Conservation (phyloP, 2,888 invertebrate genomes). For the Antitype chi region DNA sequence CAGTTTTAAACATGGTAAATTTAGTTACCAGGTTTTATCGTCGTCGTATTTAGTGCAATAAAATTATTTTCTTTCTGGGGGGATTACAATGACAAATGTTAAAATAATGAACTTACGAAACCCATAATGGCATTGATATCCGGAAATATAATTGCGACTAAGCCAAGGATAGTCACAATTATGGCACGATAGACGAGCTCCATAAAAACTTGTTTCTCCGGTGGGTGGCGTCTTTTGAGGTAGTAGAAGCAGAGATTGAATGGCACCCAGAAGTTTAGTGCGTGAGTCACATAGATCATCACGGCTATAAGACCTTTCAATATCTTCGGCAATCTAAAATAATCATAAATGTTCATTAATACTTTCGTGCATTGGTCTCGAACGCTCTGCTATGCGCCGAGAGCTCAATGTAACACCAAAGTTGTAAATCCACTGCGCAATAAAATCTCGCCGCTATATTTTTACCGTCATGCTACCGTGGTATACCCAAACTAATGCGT, state of each 20-base stretch:
- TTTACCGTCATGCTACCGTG: too few species aligned
- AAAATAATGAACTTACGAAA: slow-evolving; percentile 78
- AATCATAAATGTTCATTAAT: background rate
- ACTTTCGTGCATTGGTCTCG: too few species aligned
- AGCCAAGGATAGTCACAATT: slow-evolving; percentile 69
- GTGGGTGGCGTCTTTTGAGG: slow-evolving; percentile 65
- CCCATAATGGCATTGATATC: slow-evolving; percentile 81
- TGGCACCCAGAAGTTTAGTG: slow-evolving; percentile 83
- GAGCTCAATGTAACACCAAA: too few species aligned
- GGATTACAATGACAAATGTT: background rate
- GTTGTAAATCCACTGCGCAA: too few species aligned
- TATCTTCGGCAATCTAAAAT: slow-evolving; percentile 77
- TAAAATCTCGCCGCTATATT: too few species aligned
- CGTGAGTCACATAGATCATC: slow-evolving; percentile 84
- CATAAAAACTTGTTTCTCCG: slow-evolving; percentile 60
- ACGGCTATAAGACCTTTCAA: slow-evolving; percentile 77
- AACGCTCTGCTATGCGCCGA: too few species aligned
- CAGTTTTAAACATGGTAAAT: too few species aligned
- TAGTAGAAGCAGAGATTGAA: slow-evolving; percentile 81
- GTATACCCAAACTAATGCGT: too few species aligned
- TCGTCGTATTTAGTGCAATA: background rate
- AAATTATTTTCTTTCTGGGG: background rate
- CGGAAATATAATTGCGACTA: slow-evolving; percentile 78
- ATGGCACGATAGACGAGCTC: slow-evolving; percentile 77
- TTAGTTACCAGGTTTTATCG: background rate